Conservation (phyloP, 37 sponge, comb jelly and placozoan genomes). For the Theonella swinhoei region DNA sequence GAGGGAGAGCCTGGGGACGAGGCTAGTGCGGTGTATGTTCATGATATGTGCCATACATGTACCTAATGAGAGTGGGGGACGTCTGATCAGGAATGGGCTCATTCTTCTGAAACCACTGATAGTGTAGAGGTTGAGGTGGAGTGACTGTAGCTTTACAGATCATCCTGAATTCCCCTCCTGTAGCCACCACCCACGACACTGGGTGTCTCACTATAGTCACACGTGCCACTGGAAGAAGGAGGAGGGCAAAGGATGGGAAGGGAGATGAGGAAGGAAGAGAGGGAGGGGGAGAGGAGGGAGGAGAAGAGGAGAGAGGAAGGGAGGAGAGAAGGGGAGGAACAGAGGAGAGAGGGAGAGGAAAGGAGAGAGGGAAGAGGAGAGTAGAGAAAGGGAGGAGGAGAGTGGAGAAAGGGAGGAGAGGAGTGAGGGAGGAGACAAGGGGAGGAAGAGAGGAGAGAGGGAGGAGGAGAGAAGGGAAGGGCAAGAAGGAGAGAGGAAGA, state of each 20-base stretch:
- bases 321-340: background rate
- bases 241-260: too few relatives aligned
- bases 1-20: too few relatives aligned
- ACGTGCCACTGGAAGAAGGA: too few relatives aligned
- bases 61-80: background rate
- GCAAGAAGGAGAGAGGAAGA: too few relatives aligned
- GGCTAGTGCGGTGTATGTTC: background rate
- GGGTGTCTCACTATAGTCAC: conserved; percentile 17
- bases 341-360: background rate
- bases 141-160: conserved; percentile 25
- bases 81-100: background rate
- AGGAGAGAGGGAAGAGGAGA: background rate
- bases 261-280: background rate
- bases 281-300: background rate
- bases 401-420: background rate
- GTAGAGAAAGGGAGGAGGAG: background rate
- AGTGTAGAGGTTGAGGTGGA: conserved; percentile 2
- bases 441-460: too few relatives aligned
- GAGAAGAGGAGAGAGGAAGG: background rate
- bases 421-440: background rate
- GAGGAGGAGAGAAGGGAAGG: background rate
- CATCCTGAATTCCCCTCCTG: conserved; percentile 7
- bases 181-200: conserved; percentile 2
- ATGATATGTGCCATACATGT: background rate
- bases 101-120: conserved; percentile 33